These are phyloP conservation scores for Suillia variegata DNA, from an alignment of 2,888 invertebrate species.

Conservation along the genomic window DNA sequence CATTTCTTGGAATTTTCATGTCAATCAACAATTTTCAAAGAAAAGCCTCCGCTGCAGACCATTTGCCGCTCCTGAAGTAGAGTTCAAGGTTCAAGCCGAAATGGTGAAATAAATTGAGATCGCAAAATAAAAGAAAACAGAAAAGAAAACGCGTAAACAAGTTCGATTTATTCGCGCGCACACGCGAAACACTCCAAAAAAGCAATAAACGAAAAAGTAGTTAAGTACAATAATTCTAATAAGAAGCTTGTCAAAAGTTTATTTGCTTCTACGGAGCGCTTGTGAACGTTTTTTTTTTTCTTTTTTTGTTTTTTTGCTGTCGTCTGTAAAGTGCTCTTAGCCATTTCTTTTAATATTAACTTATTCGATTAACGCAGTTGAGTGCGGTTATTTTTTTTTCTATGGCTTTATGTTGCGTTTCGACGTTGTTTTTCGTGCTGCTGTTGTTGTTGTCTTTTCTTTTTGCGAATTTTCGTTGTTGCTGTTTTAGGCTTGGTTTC, in stretches of 20 bases:
- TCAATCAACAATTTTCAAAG: slow-evolving; percentile 25
- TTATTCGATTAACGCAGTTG: no score
- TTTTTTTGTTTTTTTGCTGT: no score
- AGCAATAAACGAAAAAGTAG: neutral
- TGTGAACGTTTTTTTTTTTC: no score
- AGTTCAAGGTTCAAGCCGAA: slow-evolving; percentile 31
- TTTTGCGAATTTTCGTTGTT: neutral
- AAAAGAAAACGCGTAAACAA: neutral
- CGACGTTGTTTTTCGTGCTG: neutral
- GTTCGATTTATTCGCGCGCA: neutral
- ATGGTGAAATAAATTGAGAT: neutral
- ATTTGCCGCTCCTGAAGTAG: slow-evolving; percentile 14
- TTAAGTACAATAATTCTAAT: no score
- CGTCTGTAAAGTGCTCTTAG: no score
- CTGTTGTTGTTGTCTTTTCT: no score
- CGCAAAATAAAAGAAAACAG: neutral
- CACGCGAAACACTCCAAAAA: neutral
- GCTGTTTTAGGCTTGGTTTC: neutral
- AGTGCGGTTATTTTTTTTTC: no score
- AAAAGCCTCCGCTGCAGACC: slow-evolving; percentile 14
- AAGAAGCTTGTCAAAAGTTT: no score
- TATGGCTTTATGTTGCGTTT: no score
- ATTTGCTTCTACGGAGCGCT: no score
- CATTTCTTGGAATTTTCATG: slow-evolving; percentile 29
- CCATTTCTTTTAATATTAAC: no score